A percentile compares a stretch with the other conserved stretches of the same genome.
These are phyloP conservation scores for Acanthurus tractus DNA, from an alignment of 2,797 vertebrate species.

Conservation along the genomic window DNA sequence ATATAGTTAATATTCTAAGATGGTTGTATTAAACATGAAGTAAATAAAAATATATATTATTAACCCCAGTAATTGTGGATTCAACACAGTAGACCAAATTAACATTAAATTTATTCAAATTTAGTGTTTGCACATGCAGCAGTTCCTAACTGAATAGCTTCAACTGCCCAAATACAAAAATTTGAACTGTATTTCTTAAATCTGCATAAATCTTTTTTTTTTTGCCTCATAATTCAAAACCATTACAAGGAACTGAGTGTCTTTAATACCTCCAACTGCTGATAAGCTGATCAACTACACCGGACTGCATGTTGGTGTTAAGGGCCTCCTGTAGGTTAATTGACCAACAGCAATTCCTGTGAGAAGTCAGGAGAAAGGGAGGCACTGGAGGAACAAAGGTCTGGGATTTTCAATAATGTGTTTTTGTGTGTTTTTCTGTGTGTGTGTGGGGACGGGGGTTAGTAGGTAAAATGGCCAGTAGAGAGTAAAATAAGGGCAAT, in stretches of 20 bases:
- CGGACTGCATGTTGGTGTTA: neutral
- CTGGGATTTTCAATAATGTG: neutral
- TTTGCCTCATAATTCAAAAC: neutral
- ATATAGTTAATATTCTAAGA: neutral
- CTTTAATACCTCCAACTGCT: neutral
- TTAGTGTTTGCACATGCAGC: no score
- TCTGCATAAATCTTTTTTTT: neutral
- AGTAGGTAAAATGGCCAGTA: neutral
- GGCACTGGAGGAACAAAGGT: neutral
- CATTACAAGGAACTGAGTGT: neutral
- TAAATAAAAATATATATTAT: no score
- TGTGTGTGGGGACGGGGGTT: no score
- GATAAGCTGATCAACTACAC: conserved; percentile 23
- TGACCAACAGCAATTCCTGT: neutral
- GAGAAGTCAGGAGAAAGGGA: neutral
- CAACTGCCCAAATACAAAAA: neutral
- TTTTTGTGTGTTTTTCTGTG: no score
- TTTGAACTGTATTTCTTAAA: neutral
- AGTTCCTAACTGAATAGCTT: neutral
- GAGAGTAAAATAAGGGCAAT: neutral
- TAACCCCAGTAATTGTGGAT: no score
- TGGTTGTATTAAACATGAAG: neutral
- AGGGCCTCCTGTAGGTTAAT: conserved; percentile 3
- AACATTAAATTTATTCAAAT: no score
- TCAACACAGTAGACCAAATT: no score